Conservation (phyloP, 1,140 invertebrate genomes). For the Helicoverpa zea region DNA sequence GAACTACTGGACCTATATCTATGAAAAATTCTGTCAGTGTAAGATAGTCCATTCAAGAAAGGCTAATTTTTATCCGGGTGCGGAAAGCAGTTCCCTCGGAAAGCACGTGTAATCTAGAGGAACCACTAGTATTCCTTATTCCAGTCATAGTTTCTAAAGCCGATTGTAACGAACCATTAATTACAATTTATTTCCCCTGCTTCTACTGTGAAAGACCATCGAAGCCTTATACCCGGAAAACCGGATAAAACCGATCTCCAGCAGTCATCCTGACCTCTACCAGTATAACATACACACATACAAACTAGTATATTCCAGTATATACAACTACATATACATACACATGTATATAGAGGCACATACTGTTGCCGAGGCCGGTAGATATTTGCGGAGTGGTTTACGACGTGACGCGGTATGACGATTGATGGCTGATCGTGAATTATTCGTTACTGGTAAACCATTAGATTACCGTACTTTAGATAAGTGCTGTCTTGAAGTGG, state of each 20-base stretch:
- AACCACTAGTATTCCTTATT: too few relatives aligned
- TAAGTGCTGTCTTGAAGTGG: neutral
- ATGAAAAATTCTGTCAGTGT: too few relatives aligned
- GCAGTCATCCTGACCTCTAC: neutral
- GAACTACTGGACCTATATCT: too few relatives aligned
- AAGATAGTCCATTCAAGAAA: too few relatives aligned
- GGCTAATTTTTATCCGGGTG: too few relatives aligned
- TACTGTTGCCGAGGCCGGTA: slow-evolving; percentile 52
- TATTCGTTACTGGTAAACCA: neutral
- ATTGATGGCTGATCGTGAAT: neutral
- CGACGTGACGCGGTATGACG: slow-evolving; percentile 44
- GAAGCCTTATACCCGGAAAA: neutral
- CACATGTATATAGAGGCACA: neutral
- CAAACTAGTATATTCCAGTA: neutral
- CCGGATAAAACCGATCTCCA: neutral
- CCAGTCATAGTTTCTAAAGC: too few relatives aligned
- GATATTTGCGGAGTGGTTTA: slow-evolving; percentile 55
- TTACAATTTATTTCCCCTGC: too few relatives aligned
- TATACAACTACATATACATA: slow-evolving; percentile 3
- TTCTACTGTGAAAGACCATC: too few relatives aligned
- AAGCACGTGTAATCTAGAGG: too few relatives aligned
- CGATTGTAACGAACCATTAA: too few relatives aligned
- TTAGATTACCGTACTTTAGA: neutral
- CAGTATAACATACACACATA: neutral
- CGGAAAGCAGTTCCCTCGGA: too few relatives aligned